phyloP scores from a whole-genome alignment of 2,888 invertebrate genomes.

The Philaethria dido region DNA sequence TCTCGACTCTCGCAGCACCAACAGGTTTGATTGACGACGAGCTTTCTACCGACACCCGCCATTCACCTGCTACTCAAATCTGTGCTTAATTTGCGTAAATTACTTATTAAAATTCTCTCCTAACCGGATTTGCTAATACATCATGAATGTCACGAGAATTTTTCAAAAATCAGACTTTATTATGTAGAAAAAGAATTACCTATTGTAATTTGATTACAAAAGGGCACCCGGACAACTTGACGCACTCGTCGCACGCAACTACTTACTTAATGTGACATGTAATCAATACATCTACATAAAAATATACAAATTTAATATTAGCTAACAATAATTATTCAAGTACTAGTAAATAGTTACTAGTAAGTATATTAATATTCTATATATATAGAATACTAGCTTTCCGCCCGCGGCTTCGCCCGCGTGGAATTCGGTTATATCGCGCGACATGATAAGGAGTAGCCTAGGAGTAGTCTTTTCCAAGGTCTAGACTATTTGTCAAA shows the following conservation, averaged over 20 bases:
- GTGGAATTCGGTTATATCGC: too few species aligned
- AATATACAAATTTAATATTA: too few species aligned
- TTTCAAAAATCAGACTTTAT: background rate
- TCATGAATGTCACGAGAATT: background rate
- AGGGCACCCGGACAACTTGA: background rate
- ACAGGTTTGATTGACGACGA: conserved; percentile 33
- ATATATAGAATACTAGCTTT: too few species aligned
- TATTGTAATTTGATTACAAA: background rate
- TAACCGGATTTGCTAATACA: background rate
- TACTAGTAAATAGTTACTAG: too few species aligned
- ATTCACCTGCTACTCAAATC: conserved; percentile 25
- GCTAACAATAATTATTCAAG: background rate
- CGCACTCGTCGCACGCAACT: background rate
- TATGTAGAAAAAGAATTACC: background rate
- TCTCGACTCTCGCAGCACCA: conserved; percentile 21
- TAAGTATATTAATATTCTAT: too few species aligned
- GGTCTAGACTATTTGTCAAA: too few species aligned
- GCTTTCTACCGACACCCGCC: conserved; percentile 28
- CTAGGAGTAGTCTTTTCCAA: too few species aligned
- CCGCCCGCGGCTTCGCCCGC: too few species aligned
- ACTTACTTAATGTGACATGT: background rate
- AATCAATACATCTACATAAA: background rate
- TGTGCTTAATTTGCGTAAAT: conserved; percentile 15
- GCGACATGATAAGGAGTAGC: too few species aligned
- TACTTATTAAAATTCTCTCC: background rate